A percentile compares a stretch with the other conserved stretches of the same genome.
Conservation (phyloP, 53 echinoderm and acorn worm species). For the Paracentrotus lividus region DNA sequence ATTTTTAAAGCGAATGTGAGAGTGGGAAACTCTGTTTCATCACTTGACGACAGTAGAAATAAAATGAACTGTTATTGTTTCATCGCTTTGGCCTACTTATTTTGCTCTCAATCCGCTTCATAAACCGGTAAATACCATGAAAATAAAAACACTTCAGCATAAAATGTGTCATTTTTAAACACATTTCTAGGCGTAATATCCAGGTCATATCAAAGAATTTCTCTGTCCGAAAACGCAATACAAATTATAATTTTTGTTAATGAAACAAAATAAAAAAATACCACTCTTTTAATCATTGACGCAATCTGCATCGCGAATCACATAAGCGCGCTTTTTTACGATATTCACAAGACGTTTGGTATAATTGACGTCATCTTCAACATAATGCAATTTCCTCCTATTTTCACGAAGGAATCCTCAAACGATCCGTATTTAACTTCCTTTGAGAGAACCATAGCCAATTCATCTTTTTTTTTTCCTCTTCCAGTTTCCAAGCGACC, state of each 20-base stretch:
- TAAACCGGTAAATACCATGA: too few species aligned
- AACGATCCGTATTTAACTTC: conserved; percentile 6
- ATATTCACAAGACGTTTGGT: conserved; percentile 21
- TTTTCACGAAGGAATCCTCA: conserved; percentile 4
- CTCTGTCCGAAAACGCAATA: not conserved
- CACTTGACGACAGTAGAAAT: too few species aligned
- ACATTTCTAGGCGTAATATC: not conserved
- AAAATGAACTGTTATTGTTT: too few species aligned
- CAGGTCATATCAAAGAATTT: not conserved
- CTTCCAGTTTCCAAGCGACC: conserved; percentile 26
- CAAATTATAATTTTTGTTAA: not conserved
- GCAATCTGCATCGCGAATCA: not conserved
- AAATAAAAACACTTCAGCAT: too few species aligned
- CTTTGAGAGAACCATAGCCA: conserved; percentile 17
- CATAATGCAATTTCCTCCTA: not conserved
- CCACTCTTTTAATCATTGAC: not conserved
- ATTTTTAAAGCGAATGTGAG: too few species aligned
- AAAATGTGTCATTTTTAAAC: too few species aligned
- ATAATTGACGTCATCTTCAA: conserved; percentile 18
- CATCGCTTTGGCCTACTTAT: too few species aligned
- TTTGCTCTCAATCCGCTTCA: too few species aligned
- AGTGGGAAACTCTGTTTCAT: too few species aligned
- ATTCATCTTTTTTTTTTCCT: conserved; percentile 27
- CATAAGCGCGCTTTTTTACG: not conserved
- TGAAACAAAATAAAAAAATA: too few species aligned